Percentiles rank a stretch among this genome's conserved stretches.
Conservation (phyloP, 2,797 vertebrate species). For the Ctenochaetus hawaiiensis region DNA sequence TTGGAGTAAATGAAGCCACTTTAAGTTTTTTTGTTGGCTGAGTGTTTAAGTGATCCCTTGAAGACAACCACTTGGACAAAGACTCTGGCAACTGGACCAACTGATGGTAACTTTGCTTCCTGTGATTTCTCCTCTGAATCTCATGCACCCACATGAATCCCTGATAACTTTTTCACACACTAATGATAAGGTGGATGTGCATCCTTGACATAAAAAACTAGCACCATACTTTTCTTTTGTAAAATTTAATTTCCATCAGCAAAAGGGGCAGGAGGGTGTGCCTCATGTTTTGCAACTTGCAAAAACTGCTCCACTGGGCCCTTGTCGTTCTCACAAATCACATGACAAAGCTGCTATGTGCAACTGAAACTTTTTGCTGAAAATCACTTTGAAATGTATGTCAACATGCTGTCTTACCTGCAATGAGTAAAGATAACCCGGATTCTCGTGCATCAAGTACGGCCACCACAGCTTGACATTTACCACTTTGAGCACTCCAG, state of each 20-base stretch:
- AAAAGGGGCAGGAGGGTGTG: no score
- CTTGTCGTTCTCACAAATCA: neutral
- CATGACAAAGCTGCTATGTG: neutral
- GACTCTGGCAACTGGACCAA: no score
- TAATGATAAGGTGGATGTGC: no score
- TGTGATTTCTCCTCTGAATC: no score
- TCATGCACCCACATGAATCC: no score
- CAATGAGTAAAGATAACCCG: constrained; percentile 92
- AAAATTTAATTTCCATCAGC: no score
- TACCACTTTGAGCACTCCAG: constrained; percentile 88
- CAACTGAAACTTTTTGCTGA: neutral
- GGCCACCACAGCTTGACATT: constrained; percentile 95
- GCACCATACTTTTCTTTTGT: no score
- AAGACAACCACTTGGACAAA: neutral
- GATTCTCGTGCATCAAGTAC: constrained; percentile 91
- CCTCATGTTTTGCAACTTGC: no score
- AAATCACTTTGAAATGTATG: neutral
- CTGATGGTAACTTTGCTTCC: no score
- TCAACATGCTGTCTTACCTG: constrained; percentile 81
- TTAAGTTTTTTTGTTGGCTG: neutral
- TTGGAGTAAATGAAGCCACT: neutral
- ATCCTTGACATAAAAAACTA: no score
- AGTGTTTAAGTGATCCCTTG: neutral
- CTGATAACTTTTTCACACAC: no score
- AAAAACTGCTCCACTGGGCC: no score